Evolutionary conservation across 2,888 invertebrate genomes (phyloP), one percentile per base, ranked within the genome.

Genomic region (Tiliacea citrago): DNA sequence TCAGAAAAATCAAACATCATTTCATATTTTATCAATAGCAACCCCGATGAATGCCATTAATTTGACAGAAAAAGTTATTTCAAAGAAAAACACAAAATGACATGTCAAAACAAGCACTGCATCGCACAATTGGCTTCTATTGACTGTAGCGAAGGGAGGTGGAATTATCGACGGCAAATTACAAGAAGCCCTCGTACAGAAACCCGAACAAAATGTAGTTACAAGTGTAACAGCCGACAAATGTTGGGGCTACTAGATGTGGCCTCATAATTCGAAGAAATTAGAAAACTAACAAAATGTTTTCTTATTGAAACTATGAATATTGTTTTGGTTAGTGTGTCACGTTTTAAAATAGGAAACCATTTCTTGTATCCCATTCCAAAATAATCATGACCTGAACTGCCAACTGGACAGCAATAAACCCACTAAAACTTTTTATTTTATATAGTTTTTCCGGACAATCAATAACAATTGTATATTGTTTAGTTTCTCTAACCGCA

Each of bases 41-140:
- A 68, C 49, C 39, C 81, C 77, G 73, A 86, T 86, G 74, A 86
- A 79, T 78, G 74, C 86, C 80, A 81, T 79, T 80, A 76, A 81
- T 81, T 77, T 85, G 70, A 72, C 49, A 69, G 47, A 73, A 82
- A 85, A 78, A 77, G 66, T 83, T 76, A 76, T 84, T 86, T 89
- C 89, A 91, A 89, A 90, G 87, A 81, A 88, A 89, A 86, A 87
- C 82, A 88, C 73, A 81, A 90, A 92, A 93, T 91, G 87, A 91
- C 90, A 93, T 92, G 93, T 93, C 93, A 92, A 89, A 92, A 92
- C 92, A 92, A 82, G 89, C 87, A 77, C 82, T 92, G 91, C 90
- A 90, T 90, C 84, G 84, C 90, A 93, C 94, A 93, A 95, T 95
- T 93, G 94, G 89, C 92, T 86, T 89, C 90, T 89, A 94, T 94